A percentile compares a stretch with the other conserved stretches of the same genome.
Conservation (phyloP, 1,140 invertebrate genomes). For the Bombus sibiricus region DNA sequence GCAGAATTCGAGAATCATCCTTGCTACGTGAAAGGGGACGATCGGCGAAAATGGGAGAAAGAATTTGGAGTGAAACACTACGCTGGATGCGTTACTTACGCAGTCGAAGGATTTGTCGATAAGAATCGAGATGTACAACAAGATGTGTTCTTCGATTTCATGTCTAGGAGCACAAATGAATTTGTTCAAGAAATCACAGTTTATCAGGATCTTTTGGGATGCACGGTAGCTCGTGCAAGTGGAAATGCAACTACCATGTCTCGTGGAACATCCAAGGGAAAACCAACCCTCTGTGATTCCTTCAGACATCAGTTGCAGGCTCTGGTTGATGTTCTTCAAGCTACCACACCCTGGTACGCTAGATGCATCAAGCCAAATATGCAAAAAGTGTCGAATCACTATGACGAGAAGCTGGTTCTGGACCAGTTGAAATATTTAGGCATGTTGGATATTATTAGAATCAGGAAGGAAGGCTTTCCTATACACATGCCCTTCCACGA, state of each 20-base stretch:
- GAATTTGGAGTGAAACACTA: slow-evolving; percentile 97
- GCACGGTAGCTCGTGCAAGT: slow-evolving; percentile 74
- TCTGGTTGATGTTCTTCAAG: slow-evolving; percentile 95
- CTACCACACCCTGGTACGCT: slow-evolving; percentile 97
- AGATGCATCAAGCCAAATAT: slow-evolving; percentile 97
- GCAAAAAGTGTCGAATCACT: slow-evolving; percentile 92
- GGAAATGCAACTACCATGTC: slow-evolving; percentile 87
- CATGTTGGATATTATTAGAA: slow-evolving; percentile 97
- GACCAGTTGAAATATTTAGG: slow-evolving; percentile 96
- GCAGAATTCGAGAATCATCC: slow-evolving; percentile 93
- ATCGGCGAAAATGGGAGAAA: slow-evolving; percentile 94
- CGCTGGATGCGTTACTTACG: slow-evolving; percentile 96
- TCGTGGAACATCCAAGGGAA: slow-evolving; percentile 93
- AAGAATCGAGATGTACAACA: slow-evolving; percentile 98
- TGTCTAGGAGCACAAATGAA: slow-evolving; percentile 92
- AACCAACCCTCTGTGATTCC: slow-evolving; percentile 96
- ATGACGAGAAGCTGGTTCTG: slow-evolving; percentile 92
- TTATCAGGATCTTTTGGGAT: slow-evolving; percentile 86
- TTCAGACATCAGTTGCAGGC: slow-evolving; percentile 96
- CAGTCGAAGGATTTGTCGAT: slow-evolving; percentile 96
- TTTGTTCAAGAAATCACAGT: slow-evolving; percentile 95
- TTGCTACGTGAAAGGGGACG: slow-evolving; percentile 94
- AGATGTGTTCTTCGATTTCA: slow-evolving; percentile 96
- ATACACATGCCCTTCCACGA: slow-evolving; percentile 92
- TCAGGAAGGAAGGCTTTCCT: slow-evolving; percentile 96